Evolutionary conservation across 2,888 invertebrate genomes (phyloP), one percentile per base, ranked within the genome.

Genomic region (Molanna angustata): DNA sequence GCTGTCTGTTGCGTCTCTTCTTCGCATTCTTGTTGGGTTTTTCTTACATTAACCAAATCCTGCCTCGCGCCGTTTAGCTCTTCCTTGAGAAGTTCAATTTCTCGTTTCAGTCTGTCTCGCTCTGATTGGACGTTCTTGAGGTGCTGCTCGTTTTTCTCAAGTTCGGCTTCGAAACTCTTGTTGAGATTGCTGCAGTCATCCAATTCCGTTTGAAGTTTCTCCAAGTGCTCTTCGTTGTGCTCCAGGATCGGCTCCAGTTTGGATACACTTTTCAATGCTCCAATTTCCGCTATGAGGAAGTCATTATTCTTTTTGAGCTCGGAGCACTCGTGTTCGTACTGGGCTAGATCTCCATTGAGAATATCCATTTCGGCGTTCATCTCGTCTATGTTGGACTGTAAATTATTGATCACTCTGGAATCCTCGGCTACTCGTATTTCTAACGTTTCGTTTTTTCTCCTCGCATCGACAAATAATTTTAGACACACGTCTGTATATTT

Each of bases 281-380:
- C 76, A 56, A 86, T 72, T 68, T 86, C 85, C 43, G 79, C 78
- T 60, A 86, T 76, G n/a, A 86, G 69, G 53, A 84, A 74, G 62
- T 85, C 85, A 63, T 86, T 86, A 65, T 85, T 86, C 65, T 84
- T 83, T 68, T 84, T 83, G 65, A 85, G 76, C 64, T 85, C 84
- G 52, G 77, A 73, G 39, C 80, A 70, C 66, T 83, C 84, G 59
- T 80, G 80, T 68, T 86, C 85, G 19, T 76, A 67, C 50, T 76
- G 76, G 58, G 73, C 70, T 27, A 77, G 66, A 60, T 77, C 77
- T 2, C 73, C 69, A 16, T 73, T 72, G 1, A 76, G 63, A 51
- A 74, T 75, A 62, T 77, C 76, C 62, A 77, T 76, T 64, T 77
- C 77, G 19, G 72, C 68, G 2, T 72, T 71, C 14, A 76, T 63